Percentiles rank a stretch among this genome's conserved stretches.
These are phyloP conservation scores for Chromoteleia sp. DNA, from an alignment of 2,888 invertebrate genomes.

Conservation along the genomic window DNA sequence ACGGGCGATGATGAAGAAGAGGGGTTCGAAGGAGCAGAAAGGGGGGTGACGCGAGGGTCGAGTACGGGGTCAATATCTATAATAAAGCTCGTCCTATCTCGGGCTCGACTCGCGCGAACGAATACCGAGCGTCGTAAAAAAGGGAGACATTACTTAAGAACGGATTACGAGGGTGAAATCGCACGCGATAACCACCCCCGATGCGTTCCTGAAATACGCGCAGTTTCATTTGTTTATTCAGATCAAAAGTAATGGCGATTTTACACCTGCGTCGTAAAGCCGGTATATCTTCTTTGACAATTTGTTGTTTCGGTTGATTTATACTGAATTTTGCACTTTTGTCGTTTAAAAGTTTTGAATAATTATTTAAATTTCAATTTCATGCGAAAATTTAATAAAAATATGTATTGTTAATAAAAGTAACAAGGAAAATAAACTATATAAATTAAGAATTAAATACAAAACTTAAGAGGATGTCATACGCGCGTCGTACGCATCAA, in stretches of 20 bases:
- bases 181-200: slow-evolving; percentile 73
- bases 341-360: no score
- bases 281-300: no score
- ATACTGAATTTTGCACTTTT: no score
- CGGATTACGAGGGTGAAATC: slow-evolving; percentile 84
- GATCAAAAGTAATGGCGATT: slow-evolving; percentile 38
- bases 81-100: slow-evolving; percentile 83
- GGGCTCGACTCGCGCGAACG: slow-evolving; percentile 77
- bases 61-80: slow-evolving; percentile 83
- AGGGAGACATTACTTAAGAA: slow-evolving; percentile 82
- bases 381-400: no score
- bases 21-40: slow-evolving; percentile 57
- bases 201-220: slow-evolving; percentile 51
- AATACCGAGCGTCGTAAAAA: slow-evolving; percentile 80
- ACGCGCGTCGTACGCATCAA: no score
- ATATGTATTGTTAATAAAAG: no score
- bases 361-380: no score
- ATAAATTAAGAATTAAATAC: no score
- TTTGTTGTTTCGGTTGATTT: no score
- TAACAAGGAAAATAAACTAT: no score
- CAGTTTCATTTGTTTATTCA: slow-evolving; percentile 61
- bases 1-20: slow-evolving; percentile 38
- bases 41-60: slow-evolving; percentile 75
- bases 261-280: no score
- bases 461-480: no score